A percentile compares a stretch with the other conserved stretches of the same genome.
phyloP scores from a whole-genome alignment of 2,113 vertebrate genomes.

The Rhea americana region DNA sequence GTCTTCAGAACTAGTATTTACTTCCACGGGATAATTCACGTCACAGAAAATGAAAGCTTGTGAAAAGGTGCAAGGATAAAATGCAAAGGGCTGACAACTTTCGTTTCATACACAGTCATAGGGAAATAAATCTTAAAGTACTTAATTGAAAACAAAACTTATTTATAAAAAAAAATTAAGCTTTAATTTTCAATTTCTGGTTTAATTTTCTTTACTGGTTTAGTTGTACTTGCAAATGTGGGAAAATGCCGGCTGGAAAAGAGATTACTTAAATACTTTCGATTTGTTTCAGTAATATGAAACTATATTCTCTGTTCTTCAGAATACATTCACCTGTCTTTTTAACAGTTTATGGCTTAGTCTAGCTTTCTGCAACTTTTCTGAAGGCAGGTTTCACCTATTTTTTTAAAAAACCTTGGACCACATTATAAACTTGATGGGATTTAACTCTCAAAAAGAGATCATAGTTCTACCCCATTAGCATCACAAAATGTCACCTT shows the following conservation, averaged over 20 bases:
- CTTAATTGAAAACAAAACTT: too few species aligned
- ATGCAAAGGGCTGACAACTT: not conserved
- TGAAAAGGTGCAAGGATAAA: not conserved
- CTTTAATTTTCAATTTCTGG: not conserved
- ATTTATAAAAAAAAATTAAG: not conserved
- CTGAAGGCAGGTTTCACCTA: conserved; percentile 1
- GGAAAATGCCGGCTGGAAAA: not conserved
- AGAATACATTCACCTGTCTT: not conserved
- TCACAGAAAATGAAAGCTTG: not conserved
- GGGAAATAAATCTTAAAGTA: not conserved
- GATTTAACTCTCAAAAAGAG: conserved; percentile 31
- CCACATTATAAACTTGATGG: conserved; percentile 7
- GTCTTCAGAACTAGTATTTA: not conserved
- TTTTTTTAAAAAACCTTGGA: not conserved
- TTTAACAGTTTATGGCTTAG: not conserved
- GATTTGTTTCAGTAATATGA: not conserved
- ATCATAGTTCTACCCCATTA: conserved; percentile 62
- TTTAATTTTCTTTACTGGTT: not conserved
- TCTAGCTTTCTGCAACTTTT: not conserved
- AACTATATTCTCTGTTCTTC: not conserved
- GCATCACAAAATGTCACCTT: conserved; percentile 68
- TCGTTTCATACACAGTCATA: not conserved
- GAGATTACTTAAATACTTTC: not conserved
- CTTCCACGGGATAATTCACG: not conserved
- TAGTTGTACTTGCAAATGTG: not conserved